phyloP scores from a whole-genome alignment of 2,797 vertebrate species.

The Amazona finschi region DNA sequence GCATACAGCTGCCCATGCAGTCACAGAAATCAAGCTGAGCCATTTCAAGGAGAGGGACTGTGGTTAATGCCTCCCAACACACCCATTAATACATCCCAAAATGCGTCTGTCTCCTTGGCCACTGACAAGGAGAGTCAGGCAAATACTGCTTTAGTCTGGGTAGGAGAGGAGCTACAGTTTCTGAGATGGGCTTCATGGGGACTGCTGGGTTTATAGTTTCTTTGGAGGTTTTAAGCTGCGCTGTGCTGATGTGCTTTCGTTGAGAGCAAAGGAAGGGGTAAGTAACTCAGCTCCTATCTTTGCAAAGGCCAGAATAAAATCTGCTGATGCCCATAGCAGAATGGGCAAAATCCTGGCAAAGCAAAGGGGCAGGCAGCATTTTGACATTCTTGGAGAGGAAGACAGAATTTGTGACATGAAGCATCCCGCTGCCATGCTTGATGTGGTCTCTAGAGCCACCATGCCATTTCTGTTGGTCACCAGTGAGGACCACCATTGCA shows the following conservation, averaged over 20 bases:
- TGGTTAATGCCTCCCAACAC: not conserved
- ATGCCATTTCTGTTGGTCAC: not conserved
- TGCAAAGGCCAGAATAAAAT: not conserved
- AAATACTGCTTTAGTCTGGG: not conserved
- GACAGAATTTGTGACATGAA: not conserved
- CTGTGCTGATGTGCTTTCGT: not conserved
- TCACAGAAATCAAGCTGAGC: not conserved
- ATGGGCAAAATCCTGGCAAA: not conserved
- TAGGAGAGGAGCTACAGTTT: not conserved
- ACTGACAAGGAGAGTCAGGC: not conserved
- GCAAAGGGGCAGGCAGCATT: not conserved
- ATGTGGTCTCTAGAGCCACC: not conserved
- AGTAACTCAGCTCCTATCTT: not conserved
- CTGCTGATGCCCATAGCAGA: not conserved
- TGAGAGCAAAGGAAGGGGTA: not conserved
- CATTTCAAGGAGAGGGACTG: conserved; percentile 11
- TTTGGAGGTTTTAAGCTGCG: not conserved
- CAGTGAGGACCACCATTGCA: not conserved
- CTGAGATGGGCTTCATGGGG: not conserved
- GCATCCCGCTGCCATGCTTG: not conserved
- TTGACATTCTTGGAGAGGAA: not conserved
- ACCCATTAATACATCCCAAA: not conserved
- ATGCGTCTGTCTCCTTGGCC: not conserved
- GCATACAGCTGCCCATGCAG: not conserved
- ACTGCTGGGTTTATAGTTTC: not conserved